Evolutionary conservation across 2,113 vertebrate species (phyloP).

Genomic region (Meleagris gallopavo): DNA sequence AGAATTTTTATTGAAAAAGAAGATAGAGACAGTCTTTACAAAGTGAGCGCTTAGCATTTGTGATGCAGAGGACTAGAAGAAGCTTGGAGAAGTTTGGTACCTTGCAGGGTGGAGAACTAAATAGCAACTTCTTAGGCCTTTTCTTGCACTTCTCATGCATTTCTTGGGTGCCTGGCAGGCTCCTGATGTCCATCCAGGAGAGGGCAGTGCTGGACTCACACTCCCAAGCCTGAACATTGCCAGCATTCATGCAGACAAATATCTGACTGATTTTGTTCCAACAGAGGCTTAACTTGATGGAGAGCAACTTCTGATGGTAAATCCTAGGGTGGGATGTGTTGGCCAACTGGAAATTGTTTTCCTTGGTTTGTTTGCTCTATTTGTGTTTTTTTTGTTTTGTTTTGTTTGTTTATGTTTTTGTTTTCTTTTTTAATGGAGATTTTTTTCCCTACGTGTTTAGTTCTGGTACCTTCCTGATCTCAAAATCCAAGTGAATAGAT

Average conservation of each 20-base stretch:
- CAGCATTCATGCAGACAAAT: not conserved
- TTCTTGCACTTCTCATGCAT: not conserved
- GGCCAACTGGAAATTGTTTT: not conserved
- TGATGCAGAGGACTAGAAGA: not conserved
- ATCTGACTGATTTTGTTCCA: not conserved
- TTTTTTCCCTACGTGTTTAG: not conserved
- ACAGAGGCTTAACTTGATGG: not conserved
- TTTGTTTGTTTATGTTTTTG: not conserved
- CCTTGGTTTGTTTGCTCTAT: not conserved
- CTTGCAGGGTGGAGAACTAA: not conserved
- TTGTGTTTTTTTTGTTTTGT: not conserved
- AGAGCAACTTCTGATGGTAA: not conserved
- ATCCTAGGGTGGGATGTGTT: not conserved
- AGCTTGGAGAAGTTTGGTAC: not conserved
- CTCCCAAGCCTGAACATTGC: not conserved
- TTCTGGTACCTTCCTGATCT: not conserved
- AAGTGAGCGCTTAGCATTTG: not conserved
- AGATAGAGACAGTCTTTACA: not conserved
- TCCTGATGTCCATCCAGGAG: not conserved
- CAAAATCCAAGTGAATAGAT: not conserved
- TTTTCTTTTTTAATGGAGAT: not conserved
- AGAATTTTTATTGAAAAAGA: not conserved
- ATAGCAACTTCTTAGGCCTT: not conserved
- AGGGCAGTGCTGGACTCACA: not conserved
- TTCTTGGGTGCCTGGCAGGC: not conserved